These are phyloP conservation scores for Chelonia mydas DNA, from an alignment of 2,797 vertebrate species.

Conservation along the genomic window DNA sequence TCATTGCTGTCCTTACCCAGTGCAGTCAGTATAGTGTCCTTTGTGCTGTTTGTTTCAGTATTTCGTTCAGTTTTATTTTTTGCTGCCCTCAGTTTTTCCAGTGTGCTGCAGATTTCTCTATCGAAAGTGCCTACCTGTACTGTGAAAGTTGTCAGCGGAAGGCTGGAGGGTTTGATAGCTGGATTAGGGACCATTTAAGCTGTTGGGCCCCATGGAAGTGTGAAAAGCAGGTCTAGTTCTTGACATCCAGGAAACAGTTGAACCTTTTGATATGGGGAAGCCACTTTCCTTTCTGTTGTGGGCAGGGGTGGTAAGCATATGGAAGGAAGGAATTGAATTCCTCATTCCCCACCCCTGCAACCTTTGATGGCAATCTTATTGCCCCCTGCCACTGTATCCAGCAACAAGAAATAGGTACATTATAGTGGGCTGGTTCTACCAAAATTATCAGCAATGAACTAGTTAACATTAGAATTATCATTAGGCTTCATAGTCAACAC, in stretches of 20 bases:
- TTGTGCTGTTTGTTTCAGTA: neutral
- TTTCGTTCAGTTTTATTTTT: neutral
- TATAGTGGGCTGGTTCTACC: neutral
- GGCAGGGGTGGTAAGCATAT: neutral
- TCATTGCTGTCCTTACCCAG: neutral
- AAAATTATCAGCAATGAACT: neutral
- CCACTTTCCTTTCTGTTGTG: rapidly evolving
- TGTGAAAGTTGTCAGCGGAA: neutral
- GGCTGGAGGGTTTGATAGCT: neutral
- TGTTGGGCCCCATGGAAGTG: neutral
- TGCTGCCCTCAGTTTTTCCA: neutral
- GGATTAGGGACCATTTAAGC: neutral
- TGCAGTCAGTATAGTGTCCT: rapidly evolving
- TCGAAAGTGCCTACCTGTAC: neutral
- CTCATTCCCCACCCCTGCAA: rapidly evolving
- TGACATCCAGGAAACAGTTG: neutral
- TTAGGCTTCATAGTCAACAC: neutral
- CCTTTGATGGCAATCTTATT: neutral
- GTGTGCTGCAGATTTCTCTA: neutral
- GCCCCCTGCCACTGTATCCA: rapidly evolving
- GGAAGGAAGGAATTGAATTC: neutral
- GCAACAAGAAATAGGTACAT: neutral
- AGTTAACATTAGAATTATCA: neutral
- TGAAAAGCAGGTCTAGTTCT: neutral
- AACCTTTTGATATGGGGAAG: neutral